Percentiles rank a stretch among this genome's conserved stretches.
phyloP scores from a whole-genome alignment of 1,140 invertebrate species.

The Drosophila aff. region DNA sequence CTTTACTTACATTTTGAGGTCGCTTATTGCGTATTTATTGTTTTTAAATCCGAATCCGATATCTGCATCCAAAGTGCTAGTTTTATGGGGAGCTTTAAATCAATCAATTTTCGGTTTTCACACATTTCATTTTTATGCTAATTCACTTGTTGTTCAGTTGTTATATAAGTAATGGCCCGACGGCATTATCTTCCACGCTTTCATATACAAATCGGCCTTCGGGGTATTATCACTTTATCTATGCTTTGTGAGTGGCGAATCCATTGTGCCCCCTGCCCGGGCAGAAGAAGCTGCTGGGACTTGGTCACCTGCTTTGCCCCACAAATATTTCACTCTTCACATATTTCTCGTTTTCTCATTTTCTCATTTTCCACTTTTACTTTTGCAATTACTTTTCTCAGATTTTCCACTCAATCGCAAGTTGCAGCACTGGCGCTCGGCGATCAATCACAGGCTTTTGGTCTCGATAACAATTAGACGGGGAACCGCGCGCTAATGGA shows the following conservation, averaged over 20 bases:
- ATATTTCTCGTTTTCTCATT: constrained; percentile 14
- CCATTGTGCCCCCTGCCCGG: constrained; percentile 13
- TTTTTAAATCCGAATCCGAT: constrained; percentile 16
- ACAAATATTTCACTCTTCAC: constrained; percentile 29
- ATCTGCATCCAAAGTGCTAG: constrained; percentile 26
- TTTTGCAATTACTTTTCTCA: constrained; percentile 51
- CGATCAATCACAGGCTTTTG: constrained; percentile 69
- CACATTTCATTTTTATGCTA: constrained; percentile 26
- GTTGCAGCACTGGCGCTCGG: constrained; percentile 50
- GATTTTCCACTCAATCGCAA: constrained; percentile 32
- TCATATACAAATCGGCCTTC: constrained; percentile 54
- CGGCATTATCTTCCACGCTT: constrained; percentile 50
- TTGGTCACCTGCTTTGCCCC: constrained; percentile 45
- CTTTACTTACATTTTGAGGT: constrained; percentile 52
- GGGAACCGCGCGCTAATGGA: constrained; percentile 45
- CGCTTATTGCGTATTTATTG: constrained; percentile 18
- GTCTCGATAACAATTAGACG: constrained; percentile 65
- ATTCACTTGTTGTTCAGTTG: constrained; percentile 30
- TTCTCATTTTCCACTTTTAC: constrained; percentile 61
- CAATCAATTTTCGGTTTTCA: constrained; percentile 17
- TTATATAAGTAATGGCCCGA: constrained; percentile 46
- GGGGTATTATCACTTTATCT: constrained; percentile 37
- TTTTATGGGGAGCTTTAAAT: constrained; percentile 41
- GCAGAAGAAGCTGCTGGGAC: constrained; percentile 17
- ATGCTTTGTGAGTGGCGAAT: constrained; percentile 47